These are phyloP conservation scores for Helicoverpa assulta DNA, from an alignment of 2,888 invertebrate species.

Conservation along the genomic window DNA sequence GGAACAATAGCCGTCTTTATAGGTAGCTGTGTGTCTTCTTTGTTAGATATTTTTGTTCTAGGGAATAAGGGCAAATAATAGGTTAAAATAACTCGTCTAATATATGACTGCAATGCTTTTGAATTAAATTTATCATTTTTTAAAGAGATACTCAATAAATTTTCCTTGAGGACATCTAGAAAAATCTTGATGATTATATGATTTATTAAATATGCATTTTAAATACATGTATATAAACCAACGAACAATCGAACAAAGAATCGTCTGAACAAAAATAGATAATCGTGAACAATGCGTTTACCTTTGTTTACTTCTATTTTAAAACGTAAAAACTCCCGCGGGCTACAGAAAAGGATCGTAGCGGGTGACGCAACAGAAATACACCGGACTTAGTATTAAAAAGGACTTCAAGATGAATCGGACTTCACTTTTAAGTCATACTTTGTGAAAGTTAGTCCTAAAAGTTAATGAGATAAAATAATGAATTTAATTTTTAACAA, in stretches of 20 bases:
- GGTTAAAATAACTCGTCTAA: no score
- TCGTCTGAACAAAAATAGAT: constrained; percentile 39
- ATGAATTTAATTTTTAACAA: neutral
- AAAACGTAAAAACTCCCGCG: constrained; percentile 65
- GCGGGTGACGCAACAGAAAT: constrained; percentile 61
- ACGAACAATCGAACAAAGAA: constrained; percentile 57
- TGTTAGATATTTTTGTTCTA: no score
- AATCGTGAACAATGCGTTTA: constrained; percentile 46
- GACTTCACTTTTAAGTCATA: constrained; percentile 43
- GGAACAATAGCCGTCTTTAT: constrained; percentile 11
- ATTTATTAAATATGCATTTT: neutral
- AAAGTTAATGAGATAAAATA: neutral
- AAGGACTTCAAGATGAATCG: constrained; percentile 23
- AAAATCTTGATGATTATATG: constrained; percentile 3
- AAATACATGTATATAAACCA: constrained; percentile 3
- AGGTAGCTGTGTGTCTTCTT: neutral
- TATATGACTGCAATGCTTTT: no score
- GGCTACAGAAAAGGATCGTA: constrained; percentile 55
- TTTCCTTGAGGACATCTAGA: no score
- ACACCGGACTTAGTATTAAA: constrained; percentile 53
- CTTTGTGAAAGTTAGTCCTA: constrained; percentile 15
- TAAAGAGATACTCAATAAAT: neutral
- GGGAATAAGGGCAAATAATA: no score
- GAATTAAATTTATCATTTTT: no score
- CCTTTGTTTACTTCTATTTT: constrained; percentile 64